Percentiles rank a stretch among this genome's conserved stretches.
Conservation (phyloP, 1,140 invertebrate genomes). For the Stegodyphus mimosarum region DNA sequence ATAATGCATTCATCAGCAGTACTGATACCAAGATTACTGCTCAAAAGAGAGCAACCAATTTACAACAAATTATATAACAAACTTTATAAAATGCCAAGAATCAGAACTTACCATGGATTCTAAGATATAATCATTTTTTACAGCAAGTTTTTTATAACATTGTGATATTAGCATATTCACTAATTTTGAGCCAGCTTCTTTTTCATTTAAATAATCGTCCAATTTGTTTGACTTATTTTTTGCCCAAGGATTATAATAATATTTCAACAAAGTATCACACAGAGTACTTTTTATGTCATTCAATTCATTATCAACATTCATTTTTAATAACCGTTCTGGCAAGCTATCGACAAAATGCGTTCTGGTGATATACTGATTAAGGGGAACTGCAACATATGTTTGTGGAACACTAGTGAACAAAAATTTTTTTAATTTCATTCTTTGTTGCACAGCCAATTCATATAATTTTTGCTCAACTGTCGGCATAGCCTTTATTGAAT, state of each 20-base stretch:
- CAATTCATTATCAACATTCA: constrained; percentile 45
- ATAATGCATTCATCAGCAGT: too few species aligned
- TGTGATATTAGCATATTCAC: constrained; percentile 12
- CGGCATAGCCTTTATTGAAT: constrained; percentile 75
- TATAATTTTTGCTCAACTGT: constrained; percentile 86
- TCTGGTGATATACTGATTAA: constrained; percentile 78
- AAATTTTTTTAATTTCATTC: background rate
- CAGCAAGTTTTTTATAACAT: constrained; percentile 34
- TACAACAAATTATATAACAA: background rate
- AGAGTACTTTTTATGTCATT: constrained; percentile 27
- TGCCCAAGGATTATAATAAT: constrained; percentile 17
- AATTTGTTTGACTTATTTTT: background rate
- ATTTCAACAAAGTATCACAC: constrained; percentile 1
- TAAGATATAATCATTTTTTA: constrained; percentile 27
- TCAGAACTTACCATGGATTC: constrained; percentile 32
- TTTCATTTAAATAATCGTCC: constrained; percentile 2
- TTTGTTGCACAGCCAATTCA: constrained; percentile 78
- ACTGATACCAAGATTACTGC: background rate
- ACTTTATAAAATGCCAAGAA: background rate
- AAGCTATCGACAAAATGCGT: constrained; percentile 73
- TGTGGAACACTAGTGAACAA: constrained; percentile 73
- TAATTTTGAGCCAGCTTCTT: constrained; percentile 2
- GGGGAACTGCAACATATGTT: constrained; percentile 76
- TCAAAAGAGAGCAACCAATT: background rate
- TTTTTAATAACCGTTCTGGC: constrained; percentile 32